A percentile compares a stretch with the other conserved stretches of the same genome.
Evolutionary conservation across 2,113 vertebrate genomes (phyloP).

Genomic region (Tursiops truncatus): DNA sequence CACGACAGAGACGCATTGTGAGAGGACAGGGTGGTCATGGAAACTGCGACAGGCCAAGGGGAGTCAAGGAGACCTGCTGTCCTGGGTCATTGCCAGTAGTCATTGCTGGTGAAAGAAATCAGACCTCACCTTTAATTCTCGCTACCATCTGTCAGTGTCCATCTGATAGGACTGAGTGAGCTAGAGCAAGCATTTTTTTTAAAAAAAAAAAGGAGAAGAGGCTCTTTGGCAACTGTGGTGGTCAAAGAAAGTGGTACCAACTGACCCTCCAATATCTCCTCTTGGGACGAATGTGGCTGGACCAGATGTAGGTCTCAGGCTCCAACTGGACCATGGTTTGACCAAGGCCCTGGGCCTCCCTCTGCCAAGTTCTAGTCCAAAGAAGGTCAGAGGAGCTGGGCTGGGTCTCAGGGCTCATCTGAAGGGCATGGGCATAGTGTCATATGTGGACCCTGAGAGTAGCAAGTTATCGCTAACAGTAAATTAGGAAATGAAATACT

Average conservation of each 20-base stretch:
- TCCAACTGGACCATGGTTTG: neutral
- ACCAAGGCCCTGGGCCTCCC: neutral
- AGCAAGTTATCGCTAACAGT: neutral
- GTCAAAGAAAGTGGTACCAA: neutral
- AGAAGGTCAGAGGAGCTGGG: neutral
- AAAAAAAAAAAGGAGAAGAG: neutral
- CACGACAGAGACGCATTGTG: fast-evolving
- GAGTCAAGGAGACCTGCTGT: fast-evolving
- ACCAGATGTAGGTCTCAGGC: neutral
- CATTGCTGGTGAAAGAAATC: neutral
- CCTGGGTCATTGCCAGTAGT: fast-evolving
- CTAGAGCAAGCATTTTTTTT: fast-evolving
- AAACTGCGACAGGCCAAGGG: neutral
- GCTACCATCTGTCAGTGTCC: neutral
- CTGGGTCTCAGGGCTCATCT: neutral
- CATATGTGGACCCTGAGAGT: too few relatives aligned
- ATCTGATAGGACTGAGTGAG: neutral
- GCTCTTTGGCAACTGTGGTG: fast-evolving
- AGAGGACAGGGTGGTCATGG: neutral
- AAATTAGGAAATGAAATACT: neutral
- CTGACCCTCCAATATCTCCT: neutral
- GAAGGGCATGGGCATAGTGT: neutral
- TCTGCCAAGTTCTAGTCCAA: neutral
- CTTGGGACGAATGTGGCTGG: neutral
- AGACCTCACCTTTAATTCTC: neutral